Conservation (phyloP, 2,888 invertebrate species). For the Lasioglossum zephyrum region DNA sequence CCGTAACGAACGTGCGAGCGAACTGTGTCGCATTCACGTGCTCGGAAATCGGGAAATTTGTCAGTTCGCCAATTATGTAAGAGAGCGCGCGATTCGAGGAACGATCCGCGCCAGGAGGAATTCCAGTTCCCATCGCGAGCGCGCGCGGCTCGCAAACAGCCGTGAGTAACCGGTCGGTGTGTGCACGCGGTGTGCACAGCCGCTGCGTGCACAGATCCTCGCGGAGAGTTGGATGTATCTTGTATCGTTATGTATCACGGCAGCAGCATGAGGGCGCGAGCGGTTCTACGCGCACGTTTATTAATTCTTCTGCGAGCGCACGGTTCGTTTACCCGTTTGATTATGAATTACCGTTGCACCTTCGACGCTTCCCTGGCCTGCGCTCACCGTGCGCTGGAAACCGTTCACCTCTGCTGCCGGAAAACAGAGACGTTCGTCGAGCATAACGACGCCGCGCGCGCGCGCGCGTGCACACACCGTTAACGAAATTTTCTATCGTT, state of each 20-base stretch:
- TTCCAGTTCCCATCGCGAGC: conserved; percentile 52
- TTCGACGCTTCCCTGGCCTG: conserved; percentile 7
- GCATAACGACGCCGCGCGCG: not conserved
- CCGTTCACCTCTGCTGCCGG: conserved; percentile 1
- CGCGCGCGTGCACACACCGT: not conserved
- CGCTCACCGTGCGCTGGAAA: conserved; percentile 6
- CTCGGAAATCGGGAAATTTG: not conserved
- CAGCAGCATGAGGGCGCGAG: not conserved
- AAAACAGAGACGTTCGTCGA: not conserved
- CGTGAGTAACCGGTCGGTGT: conserved; percentile 28
- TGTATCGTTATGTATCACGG: conserved; percentile 34
- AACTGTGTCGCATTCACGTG: not conserved
- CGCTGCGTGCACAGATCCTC: not conserved
- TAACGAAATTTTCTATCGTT: conserved; percentile 1
- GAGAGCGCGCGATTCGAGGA: conserved; percentile 14
- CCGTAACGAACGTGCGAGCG: not conserved
- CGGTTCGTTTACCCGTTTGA: conserved; percentile 32
- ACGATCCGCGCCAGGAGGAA: conserved; percentile 53
- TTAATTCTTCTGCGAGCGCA: conserved; percentile 12
- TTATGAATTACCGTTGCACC: conserved; percentile 30
- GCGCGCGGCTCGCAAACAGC: not conserved
- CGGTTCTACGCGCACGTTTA: conserved; percentile 13
- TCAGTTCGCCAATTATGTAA: conserved; percentile 42
- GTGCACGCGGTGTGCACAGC: conserved; percentile 8
- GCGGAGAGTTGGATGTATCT: conserved; percentile 15